phyloP scores from a whole-genome alignment of 2,113 vertebrate species.

The Sceloporus tristichus region DNA sequence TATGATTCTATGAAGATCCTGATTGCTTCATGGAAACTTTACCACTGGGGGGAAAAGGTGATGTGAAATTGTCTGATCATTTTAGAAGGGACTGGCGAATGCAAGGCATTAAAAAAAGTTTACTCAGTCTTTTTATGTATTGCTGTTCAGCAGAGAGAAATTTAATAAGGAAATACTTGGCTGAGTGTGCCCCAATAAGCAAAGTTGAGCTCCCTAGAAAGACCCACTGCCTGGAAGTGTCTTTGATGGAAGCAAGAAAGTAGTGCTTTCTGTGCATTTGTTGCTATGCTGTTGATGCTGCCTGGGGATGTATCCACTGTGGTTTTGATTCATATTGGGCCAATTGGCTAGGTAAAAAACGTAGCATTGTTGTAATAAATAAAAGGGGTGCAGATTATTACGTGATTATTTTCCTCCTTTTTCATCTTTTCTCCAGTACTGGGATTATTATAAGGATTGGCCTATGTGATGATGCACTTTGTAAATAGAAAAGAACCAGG shows the following conservation, averaged over 20 bases:
- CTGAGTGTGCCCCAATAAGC: not conserved
- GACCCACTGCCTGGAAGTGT: not conserved
- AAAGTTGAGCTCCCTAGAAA: not conserved
- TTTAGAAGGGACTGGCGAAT: not conserved
- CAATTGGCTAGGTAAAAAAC: not conserved
- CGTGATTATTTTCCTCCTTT: not conserved
- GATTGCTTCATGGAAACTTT: too few relatives aligned
- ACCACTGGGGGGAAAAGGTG: not conserved
- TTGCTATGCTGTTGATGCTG: too few relatives aligned
- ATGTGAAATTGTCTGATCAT: not conserved
- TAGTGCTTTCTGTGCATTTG: not conserved
- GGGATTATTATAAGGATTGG: not conserved
- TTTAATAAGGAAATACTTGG: not conserved
- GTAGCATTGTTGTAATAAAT: not conserved
- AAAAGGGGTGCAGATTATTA: not conserved
- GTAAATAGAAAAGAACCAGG: not conserved
- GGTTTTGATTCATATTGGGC: not conserved
- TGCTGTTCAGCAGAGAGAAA: not conserved
- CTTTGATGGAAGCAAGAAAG: not conserved
- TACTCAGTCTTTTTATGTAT: not conserved
- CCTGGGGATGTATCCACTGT: not conserved
- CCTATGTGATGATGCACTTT: not conserved
- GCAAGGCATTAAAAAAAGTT: not conserved
- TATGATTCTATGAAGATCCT: too few relatives aligned
- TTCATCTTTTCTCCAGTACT: not conserved